These are phyloP conservation scores for Zoroaster sp. DNA, from an alignment of 53 echinoderm and acorn worm genomes.

Conservation along the genomic window DNA sequence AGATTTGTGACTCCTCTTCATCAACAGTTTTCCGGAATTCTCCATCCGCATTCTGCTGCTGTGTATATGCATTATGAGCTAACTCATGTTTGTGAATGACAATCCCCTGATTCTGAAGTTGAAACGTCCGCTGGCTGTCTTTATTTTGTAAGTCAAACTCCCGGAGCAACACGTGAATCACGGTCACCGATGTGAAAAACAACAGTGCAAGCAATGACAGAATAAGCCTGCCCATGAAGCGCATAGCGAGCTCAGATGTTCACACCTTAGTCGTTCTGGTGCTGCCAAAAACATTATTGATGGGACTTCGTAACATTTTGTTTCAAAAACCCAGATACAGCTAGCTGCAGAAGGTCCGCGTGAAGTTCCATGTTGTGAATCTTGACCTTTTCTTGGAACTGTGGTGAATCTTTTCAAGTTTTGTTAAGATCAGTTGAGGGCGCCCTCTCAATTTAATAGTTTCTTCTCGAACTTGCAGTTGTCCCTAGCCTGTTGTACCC, in stretches of 20 bases:
- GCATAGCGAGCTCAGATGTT: conserved; percentile 3
- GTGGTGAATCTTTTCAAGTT: not conserved
- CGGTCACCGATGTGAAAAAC: not conserved
- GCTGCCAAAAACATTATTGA: not conserved
- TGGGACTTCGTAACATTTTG: not conserved
- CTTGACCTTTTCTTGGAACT: not conserved
- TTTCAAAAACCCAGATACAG: not conserved
- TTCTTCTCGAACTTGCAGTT: too few species aligned
- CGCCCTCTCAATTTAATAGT: not conserved
- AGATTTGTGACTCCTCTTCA: not conserved
- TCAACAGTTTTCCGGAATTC: not conserved
- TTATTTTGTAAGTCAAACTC: too few species aligned
- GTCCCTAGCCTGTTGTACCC: too few species aligned
- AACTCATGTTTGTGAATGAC: too few species aligned
- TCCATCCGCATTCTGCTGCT: not conserved
- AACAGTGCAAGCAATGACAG: not conserved
- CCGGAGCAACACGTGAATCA: conserved; percentile 9
- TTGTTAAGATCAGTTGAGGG: not conserved
- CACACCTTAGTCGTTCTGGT: not conserved
- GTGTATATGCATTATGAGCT: not conserved
- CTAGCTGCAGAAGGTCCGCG: not conserved
- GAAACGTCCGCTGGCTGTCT: not conserved
- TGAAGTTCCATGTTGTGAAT: not conserved
- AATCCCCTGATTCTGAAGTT: too few species aligned
- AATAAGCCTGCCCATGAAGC: not conserved